Evolutionary conservation across 2,797 vertebrate species (phyloP).

Genomic region (Spondyliosoma cantharus): DNA sequence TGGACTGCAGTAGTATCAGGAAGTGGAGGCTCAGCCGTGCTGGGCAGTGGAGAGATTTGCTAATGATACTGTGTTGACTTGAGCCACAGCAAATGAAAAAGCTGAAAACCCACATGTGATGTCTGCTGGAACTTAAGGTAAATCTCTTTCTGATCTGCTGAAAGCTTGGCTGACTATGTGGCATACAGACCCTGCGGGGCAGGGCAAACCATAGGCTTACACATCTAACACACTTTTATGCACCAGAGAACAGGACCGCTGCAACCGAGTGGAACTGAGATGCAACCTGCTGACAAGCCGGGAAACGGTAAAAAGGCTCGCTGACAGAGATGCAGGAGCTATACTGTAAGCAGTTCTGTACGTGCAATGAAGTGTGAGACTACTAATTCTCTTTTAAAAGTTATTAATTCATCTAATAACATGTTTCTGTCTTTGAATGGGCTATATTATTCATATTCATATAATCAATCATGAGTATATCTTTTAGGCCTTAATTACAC

Average conservation of each 20-base stretch:
- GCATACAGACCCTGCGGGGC: neutral
- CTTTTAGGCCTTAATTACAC: no score
- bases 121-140: neutral
- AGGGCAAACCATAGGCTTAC: slow-evolving; percentile 1
- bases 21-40: neutral
- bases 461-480: no score
- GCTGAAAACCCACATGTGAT: slow-evolving; percentile 1
- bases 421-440: no score
- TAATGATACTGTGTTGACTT: neutral
- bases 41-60: no score
- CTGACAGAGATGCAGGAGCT: neutral
- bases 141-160: slow-evolving; percentile 5
- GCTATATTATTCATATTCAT: no score
- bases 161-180: slow-evolving; percentile 1
- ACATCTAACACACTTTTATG: neutral
- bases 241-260: neutral
- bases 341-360: neutral
- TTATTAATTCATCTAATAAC: no score
- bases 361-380: no score
- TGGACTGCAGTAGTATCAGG: neutral
- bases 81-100: slow-evolving; percentile 1
- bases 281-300: neutral
- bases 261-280: neutral
- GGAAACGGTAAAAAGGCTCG: neutral
- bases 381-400: no score